phyloP scores from a whole-genome alignment of 2,797 vertebrate species.

The Leptatherina wallacei region DNA sequence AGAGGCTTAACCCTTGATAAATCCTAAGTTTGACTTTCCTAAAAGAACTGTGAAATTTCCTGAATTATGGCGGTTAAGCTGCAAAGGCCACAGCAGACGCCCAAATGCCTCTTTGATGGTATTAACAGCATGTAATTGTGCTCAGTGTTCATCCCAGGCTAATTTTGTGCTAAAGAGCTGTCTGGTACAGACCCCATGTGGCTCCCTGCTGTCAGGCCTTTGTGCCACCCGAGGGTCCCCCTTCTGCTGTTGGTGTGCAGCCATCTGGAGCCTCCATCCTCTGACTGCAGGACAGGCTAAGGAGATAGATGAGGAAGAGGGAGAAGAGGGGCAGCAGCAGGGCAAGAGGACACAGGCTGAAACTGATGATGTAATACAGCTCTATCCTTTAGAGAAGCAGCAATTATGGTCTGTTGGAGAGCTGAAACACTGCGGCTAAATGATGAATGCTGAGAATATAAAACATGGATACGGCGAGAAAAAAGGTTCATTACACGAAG shows the following conservation, averaged over 20 bases:
- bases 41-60: background rate
- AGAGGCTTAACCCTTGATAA: background rate
- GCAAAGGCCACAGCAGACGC: constrained; percentile 14
- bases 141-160: constrained; percentile 51
- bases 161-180: constrained; percentile 71
- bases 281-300: constrained; percentile 9
- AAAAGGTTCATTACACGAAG: background rate
- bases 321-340: background rate
- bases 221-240: constrained; percentile 39
- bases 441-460: background rate
- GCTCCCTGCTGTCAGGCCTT: constrained; percentile 55
- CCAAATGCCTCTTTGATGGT: constrained; percentile 45
- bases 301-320: constrained; percentile 6
- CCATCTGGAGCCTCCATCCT: constrained; percentile 64
- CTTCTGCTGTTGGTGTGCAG: constrained; percentile 55
- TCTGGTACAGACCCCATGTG: constrained; percentile 40
- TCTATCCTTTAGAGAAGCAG: background rate
- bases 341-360: background rate
- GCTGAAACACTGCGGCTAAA: background rate
- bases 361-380: background rate
- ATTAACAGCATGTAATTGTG: constrained; percentile 56
- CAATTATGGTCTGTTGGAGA: background rate
- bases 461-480: background rate
- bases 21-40: background rate
- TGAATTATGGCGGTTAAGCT: constrained; percentile 6